These are phyloP conservation scores for Hycleus cichorii DNA, from an alignment of 1,140 invertebrate species.

Conservation along the genomic window DNA sequence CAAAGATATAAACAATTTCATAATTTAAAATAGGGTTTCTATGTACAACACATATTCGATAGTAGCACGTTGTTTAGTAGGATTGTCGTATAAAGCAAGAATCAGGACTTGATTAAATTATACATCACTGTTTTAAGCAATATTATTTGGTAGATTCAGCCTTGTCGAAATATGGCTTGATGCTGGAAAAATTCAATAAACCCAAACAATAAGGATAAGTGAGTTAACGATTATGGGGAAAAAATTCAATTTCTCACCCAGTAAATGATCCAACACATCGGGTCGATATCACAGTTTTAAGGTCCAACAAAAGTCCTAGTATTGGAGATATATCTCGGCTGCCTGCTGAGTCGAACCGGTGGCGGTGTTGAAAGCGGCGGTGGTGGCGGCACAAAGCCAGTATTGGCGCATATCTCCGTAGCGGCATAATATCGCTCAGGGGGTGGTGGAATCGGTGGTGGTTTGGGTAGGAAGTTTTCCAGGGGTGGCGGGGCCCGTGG, in stretches of 20 bases:
- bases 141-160: slow-evolving; percentile 19
- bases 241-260: too few relatives aligned
- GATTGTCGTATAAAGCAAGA: slow-evolving; percentile 18
- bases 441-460: slow-evolving; percentile 31
- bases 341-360: slow-evolving; percentile 30
- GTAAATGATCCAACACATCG: too few relatives aligned
- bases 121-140: slow-evolving; percentile 5
- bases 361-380: slow-evolving; percentile 35
- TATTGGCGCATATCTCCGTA: slow-evolving; percentile 35
- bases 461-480: slow-evolving; percentile 35
- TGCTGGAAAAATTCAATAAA: slow-evolving; percentile 1
- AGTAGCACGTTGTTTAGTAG: slow-evolving; percentile 11
- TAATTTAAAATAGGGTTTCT: slow-evolving; percentile 19
- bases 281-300: slow-evolving; percentile 28
- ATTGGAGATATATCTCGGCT: slow-evolving; percentile 32
- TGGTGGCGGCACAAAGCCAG: slow-evolving; percentile 33
- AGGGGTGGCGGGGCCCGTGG: slow-evolving; percentile 29
- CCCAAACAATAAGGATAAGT: too few relatives aligned
- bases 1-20: slow-evolving; percentile 28
- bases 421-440: slow-evolving; percentile 37
- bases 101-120: not conserved
- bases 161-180: slow-evolving; percentile 8
- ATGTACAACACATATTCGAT: slow-evolving; percentile 16
- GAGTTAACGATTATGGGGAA: too few relatives aligned
- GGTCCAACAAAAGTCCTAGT: slow-evolving; percentile 34